Percentiles rank a stretch among this genome's conserved stretches.
These are phyloP conservation scores for Coenobita brevimanus DNA, from an alignment of 1,140 invertebrate genomes.

Conservation along the genomic window DNA sequence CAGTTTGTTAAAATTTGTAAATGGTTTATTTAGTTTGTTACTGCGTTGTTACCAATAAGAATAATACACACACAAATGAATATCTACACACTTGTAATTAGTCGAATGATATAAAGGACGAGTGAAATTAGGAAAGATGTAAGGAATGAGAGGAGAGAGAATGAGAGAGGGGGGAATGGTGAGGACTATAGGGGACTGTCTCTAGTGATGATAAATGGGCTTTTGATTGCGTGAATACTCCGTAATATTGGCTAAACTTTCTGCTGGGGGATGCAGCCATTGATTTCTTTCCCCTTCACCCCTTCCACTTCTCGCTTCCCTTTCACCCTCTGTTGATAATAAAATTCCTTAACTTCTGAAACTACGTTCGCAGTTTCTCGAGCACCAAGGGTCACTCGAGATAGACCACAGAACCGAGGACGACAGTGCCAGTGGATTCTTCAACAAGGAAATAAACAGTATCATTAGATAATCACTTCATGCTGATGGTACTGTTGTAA, in stretches of 20 bases:
- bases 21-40: not conserved
- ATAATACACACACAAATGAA: not conserved
- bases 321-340: not conserved
- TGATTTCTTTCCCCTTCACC: slow-evolving; percentile 3
- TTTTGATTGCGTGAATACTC: slow-evolving; percentile 37
- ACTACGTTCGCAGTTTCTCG: not conserved
- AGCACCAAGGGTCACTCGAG: no score
- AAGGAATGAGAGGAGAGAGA: not conserved
- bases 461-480: no score
- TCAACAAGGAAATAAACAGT: no score
- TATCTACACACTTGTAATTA: not conserved
- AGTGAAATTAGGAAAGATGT: no score
- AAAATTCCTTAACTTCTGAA: not conserved
- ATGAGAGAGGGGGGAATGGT: not conserved
- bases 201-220: slow-evolving; percentile 31
- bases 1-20: no score
- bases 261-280: not conserved
- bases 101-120: no score
- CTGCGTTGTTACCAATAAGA: not conserved
- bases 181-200: not conserved
- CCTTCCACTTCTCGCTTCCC: not conserved
- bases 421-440: no score
- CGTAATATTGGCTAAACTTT: slow-evolving; percentile 43
- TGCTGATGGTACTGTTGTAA: no score
- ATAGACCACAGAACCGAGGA: no score